phyloP scores from a whole-genome alignment of 2,113 vertebrate genomes.

The Solea solea region DNA sequence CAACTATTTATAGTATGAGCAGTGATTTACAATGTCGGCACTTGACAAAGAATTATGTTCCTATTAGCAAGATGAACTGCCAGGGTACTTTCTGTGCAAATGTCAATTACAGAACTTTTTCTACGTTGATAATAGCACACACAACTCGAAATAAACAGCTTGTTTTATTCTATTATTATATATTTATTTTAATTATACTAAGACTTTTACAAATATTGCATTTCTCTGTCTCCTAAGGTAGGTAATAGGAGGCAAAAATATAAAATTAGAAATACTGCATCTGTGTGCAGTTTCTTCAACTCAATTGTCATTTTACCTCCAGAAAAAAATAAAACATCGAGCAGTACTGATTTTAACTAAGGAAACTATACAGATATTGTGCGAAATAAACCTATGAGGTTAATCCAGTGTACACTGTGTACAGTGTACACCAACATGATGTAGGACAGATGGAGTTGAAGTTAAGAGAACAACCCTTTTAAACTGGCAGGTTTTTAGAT shows the following conservation, averaged over 20 bases:
- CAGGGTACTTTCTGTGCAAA: neutral
- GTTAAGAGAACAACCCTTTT: too few relatives aligned
- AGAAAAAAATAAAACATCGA: neutral
- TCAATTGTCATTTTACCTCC: neutral
- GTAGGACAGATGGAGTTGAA: too few relatives aligned
- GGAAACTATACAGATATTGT: too few relatives aligned
- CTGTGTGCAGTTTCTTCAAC: neutral
- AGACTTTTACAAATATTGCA: neutral
- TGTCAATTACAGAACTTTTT: neutral
- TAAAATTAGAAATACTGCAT: neutral
- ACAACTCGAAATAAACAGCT: neutral
- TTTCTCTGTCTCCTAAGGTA: neutral
- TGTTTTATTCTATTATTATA: too few relatives aligned
- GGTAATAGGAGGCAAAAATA: neutral
- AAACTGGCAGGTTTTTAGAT: too few relatives aligned
- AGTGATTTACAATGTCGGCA: constrained; percentile 23
- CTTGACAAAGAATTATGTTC: constrained; percentile 48
- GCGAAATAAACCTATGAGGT: too few relatives aligned
- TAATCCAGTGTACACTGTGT: too few relatives aligned
- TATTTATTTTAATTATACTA: neutral
- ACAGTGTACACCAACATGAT: too few relatives aligned
- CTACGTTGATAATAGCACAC: neutral
- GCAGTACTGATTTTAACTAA: neutral
- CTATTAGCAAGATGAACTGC: constrained; percentile 29
- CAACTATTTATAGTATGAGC: constrained; percentile 45